Conservation (phyloP, 2,113 vertebrate species). For the Heteronetta atricapilla region DNA sequence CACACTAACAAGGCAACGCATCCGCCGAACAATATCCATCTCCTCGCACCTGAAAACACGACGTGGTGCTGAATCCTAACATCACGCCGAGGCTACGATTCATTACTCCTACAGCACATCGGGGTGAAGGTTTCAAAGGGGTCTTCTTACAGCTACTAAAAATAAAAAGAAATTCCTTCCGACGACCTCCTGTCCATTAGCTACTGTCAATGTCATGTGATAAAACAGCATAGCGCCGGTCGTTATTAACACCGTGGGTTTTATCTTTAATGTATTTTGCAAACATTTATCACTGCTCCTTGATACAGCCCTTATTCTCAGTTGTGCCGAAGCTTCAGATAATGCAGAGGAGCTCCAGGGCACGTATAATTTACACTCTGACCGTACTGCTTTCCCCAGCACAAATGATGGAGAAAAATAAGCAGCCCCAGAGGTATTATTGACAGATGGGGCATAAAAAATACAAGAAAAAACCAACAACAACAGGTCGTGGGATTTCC, state of each 20-base stretch:
- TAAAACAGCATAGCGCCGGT: not conserved
- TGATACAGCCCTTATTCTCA: not conserved
- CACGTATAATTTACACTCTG: fast-evolving
- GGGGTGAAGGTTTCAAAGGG: not conserved
- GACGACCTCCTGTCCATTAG: not conserved
- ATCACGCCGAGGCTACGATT: not conserved
- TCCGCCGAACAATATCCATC: not conserved
- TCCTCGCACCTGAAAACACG: not conserved
- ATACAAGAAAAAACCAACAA: not conserved
- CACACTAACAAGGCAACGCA: conserved; percentile 2
- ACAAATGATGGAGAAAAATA: fast-evolving
- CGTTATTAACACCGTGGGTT: fast-evolving
- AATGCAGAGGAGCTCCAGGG: not conserved
- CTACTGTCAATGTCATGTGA: fast-evolving
- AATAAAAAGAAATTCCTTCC: not conserved
- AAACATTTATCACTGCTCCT: not conserved
- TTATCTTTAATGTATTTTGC: not conserved
- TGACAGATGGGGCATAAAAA: not conserved
- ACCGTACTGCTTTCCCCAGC: fast-evolving
- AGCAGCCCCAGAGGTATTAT: not conserved
- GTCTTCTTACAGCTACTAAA: not conserved
- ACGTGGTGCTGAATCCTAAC: not conserved
- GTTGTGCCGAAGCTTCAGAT: not conserved
- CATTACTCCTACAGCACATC: not conserved
- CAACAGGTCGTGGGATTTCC: not conserved